A percentile compares a stretch with the other conserved stretches of the same genome.
Evolutionary conservation across 2,888 invertebrate genomes (phyloP).

Genomic region (Diloba caeruleocephala): DNA sequence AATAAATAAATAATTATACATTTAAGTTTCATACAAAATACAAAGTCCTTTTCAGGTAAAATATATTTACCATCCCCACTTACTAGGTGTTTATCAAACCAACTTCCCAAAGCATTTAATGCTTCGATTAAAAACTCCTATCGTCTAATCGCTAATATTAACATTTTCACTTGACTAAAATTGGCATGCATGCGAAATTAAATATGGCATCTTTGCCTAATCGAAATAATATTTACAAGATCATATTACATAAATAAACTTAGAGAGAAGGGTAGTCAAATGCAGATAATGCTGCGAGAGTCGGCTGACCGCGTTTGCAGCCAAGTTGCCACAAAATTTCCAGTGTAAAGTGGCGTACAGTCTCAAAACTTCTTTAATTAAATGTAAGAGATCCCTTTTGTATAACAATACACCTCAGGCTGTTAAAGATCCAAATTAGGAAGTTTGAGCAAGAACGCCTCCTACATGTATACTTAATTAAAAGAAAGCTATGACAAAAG

Average conservation of each 20-base stretch:
- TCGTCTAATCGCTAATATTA: slow-evolving; percentile 44
- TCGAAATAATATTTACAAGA: slow-evolving; percentile 54
- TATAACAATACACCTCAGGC: background rate
- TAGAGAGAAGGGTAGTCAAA: background rate
- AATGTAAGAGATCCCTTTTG: background rate
- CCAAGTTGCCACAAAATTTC: background rate
- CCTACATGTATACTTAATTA: background rate
- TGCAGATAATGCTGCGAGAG: no score
- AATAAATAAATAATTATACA: slow-evolving; percentile 36
- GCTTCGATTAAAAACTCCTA: slow-evolving; percentile 43
- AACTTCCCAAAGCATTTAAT: slow-evolving; percentile 45
- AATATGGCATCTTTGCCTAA: slow-evolving; percentile 51
- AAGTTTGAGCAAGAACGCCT: background rate
- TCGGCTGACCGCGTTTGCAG: background rate
- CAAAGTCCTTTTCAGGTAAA: slow-evolving; percentile 15
- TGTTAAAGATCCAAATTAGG: slow-evolving; percentile 14
- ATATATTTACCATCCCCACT: slow-evolving; percentile 13
- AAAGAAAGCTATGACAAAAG: background rate
- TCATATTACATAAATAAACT: slow-evolving; percentile 19
- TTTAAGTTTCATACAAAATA: slow-evolving; percentile 1
- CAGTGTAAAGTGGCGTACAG: slow-evolving; percentile 2
- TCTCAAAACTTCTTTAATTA: slow-evolving; percentile 9
- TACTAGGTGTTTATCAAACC: slow-evolving; percentile 11
- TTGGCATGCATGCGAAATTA: slow-evolving; percentile 38
- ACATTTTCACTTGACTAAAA: slow-evolving; percentile 48